These are phyloP conservation scores for Oophaga pumilio DNA, from an alignment of 2,113 vertebrate species.

Conservation along the genomic window DNA sequence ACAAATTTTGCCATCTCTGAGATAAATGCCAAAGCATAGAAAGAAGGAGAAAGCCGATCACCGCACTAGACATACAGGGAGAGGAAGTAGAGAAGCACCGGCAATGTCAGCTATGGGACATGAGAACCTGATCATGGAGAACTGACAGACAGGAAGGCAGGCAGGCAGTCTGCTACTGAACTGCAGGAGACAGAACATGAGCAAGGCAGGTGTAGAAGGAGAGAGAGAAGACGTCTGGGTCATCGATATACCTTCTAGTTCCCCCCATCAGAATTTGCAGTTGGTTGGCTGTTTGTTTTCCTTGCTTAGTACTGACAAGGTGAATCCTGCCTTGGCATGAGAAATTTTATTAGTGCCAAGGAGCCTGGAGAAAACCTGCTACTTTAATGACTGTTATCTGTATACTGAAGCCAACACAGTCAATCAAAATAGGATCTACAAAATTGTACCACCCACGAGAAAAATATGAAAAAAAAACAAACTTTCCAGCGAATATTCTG, in stretches of 20 bases:
- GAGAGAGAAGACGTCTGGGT: not conserved
- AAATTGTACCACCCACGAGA: not conserved
- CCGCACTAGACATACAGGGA: not conserved
- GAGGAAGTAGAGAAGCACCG: not conserved
- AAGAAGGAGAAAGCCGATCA: not conserved
- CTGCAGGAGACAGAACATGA: not conserved
- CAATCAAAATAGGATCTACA: not conserved
- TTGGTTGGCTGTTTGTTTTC: conserved; percentile 4
- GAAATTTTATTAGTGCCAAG: not conserved
- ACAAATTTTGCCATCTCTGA: not conserved
- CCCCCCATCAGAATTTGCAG: not conserved
- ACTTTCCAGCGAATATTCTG: not conserved
- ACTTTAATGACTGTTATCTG: not conserved
- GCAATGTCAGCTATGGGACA: conserved; percentile 24
- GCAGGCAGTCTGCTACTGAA: not conserved
- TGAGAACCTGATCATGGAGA: not conserved
- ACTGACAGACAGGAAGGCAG: not conserved
- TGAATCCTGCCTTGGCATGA: not conserved
- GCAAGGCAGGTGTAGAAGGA: not conserved
- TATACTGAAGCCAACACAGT: conserved; percentile 2
- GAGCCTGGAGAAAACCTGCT: too few species aligned
- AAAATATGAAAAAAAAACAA: not conserved
- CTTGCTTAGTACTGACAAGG: not conserved
- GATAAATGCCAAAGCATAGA: not conserved
- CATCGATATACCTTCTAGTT: not conserved